phyloP scores from a whole-genome alignment of 1,140 invertebrate species.

The Pachyrhynchus sulphureomaculatus region DNA sequence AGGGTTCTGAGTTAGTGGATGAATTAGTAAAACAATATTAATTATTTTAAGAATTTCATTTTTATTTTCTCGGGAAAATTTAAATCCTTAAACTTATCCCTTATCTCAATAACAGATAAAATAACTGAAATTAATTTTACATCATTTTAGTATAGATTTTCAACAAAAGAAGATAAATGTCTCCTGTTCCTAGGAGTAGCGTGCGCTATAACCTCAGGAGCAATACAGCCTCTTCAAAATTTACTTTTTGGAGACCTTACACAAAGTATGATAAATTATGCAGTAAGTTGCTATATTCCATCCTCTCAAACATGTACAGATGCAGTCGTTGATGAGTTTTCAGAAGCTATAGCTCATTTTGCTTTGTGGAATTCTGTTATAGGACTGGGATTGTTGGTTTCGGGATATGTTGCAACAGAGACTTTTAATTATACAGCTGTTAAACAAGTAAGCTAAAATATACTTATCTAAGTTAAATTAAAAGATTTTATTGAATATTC shows the following conservation, averaged over 20 bases:
- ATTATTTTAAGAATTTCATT: too few relatives aligned
- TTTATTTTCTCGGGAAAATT: too few relatives aligned
- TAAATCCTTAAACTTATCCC: too few relatives aligned
- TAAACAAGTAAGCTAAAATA: conserved; percentile 68
- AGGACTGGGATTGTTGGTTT: conserved; percentile 59
- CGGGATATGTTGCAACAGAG: conserved; percentile 64
- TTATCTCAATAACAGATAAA: too few relatives aligned
- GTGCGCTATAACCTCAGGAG: conserved; percentile 60
- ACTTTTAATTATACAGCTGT: too few relatives aligned
- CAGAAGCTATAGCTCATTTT: conserved; percentile 55
- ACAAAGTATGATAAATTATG: conserved; percentile 52
- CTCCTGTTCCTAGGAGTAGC: conserved; percentile 63
- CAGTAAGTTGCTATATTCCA: conserved; percentile 7
- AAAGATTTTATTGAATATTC: too few relatives aligned
- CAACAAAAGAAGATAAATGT: conserved; percentile 58
- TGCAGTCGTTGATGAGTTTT: conserved; percentile 30
- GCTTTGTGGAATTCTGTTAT: conserved; percentile 61
- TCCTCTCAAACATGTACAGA: neutral
- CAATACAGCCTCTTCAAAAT: conserved; percentile 66
- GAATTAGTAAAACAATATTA: too few relatives aligned
- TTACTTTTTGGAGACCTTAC: conserved; percentile 68
- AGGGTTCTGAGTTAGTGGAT: too few relatives aligned
- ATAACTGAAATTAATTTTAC: neutral
- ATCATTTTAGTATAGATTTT: conserved; percentile 61
- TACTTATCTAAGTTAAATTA: too few relatives aligned